Evolutionary conservation across 2,797 vertebrate genomes (phyloP).

Genomic region (Cichlasoma orientale): DNA sequence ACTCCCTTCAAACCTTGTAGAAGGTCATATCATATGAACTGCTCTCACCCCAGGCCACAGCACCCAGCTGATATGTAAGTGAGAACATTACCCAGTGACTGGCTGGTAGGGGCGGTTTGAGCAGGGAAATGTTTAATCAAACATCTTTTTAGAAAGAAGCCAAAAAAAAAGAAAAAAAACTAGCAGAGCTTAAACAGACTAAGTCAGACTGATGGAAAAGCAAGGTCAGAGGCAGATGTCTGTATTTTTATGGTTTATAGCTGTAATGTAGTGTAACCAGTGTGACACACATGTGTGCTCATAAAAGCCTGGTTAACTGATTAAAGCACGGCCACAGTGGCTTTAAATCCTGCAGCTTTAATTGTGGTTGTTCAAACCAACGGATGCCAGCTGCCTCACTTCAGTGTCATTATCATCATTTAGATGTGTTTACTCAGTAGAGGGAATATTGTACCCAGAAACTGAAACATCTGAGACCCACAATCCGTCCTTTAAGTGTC

Average conservation of each 20-base stretch:
- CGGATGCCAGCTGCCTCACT: conserved; percentile 53
- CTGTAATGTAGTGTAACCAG: conserved; percentile 34
- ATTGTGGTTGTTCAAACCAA: conserved; percentile 53
- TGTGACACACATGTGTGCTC: conserved; percentile 26
- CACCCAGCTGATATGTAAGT: conserved; percentile 54
- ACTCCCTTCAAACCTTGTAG: conserved; percentile 54
- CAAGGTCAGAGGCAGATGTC: background rate
- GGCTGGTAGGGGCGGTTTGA: background rate
- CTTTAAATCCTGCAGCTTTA: conserved; percentile 53
- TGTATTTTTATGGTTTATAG: conserved; percentile 3
- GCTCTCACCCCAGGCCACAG: conserved; percentile 39
- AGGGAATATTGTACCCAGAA: conserved; percentile 24
- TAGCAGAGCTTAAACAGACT: background rate
- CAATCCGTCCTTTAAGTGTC: conserved; percentile 32
- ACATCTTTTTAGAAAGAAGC: conserved; percentile 14
- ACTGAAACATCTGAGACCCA: conserved; percentile 33
- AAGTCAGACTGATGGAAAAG: background rate
- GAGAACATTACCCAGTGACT: conserved; percentile 55
- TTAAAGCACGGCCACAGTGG: conserved; percentile 56
- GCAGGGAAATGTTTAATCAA: conserved; percentile 13
- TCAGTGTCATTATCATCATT: conserved; percentile 36
- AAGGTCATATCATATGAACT: conserved; percentile 38
- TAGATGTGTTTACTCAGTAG: conserved; percentile 42
- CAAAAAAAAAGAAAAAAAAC: background rate
- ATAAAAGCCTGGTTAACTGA: conserved; percentile 52